Conservation (phyloP, 1,140 invertebrate species). For the Drosophila tani region DNA sequence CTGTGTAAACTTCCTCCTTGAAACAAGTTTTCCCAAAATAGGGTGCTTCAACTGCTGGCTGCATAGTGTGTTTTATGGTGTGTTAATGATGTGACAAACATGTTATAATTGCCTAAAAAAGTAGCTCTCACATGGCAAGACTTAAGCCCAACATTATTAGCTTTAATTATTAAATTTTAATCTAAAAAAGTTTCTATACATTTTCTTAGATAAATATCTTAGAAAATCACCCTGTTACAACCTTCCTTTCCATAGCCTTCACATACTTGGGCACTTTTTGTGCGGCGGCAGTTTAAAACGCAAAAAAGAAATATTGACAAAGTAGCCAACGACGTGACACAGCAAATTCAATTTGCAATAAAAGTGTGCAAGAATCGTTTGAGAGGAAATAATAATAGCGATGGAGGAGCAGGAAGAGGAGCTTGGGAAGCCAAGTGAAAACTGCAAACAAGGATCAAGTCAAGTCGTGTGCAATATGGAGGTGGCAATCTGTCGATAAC, state of each 20-base stretch:
- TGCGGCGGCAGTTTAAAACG: slow-evolving; percentile 54
- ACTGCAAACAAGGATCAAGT: slow-evolving; percentile 46
- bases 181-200: neutral
- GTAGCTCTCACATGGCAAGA: too few relatives aligned
- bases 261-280: slow-evolving; percentile 24
- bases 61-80: neutral
- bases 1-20: slow-evolving; percentile 39
- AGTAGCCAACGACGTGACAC: slow-evolving; percentile 69
- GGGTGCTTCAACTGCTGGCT: slow-evolving; percentile 24
- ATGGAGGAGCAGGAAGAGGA: neutral
- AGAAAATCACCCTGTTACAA: slow-evolving; percentile 49
- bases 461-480: slow-evolving; percentile 36
- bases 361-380: slow-evolving; percentile 54
- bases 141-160: too few relatives aligned
- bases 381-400: slow-evolving; percentile 30
- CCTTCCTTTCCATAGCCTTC: neutral
- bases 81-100: slow-evolving; percentile 21
- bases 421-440: slow-evolving; percentile 7
- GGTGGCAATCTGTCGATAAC: slow-evolving; percentile 50
- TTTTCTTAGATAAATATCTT: neutral
- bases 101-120: neutral
- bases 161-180: neutral
- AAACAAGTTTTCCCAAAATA: slow-evolving; percentile 25
- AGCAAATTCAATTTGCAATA: slow-evolving; percentile 80
- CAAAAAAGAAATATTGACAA: slow-evolving; percentile 74